Percentiles rank a stretch among this genome's conserved stretches.
These are phyloP conservation scores for Drosophila sucinea DNA, from an alignment of 1,140 invertebrate genomes.

Conservation along the genomic window DNA sequence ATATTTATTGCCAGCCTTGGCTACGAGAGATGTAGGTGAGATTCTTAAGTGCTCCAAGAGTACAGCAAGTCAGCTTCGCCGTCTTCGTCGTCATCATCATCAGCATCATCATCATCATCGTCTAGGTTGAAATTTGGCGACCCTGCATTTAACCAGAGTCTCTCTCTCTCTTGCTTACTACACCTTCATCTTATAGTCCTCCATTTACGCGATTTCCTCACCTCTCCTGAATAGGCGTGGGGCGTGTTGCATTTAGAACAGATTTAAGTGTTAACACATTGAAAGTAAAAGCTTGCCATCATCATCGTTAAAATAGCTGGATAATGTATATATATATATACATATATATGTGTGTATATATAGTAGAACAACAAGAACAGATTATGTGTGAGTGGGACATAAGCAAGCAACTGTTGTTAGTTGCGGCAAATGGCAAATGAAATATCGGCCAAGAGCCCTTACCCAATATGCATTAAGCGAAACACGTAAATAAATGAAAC, in stretches of 20 bases:
- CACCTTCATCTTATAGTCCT: background rate
- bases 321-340: background rate
- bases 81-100: background rate
- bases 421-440: too few species aligned
- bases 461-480: too few species aligned
- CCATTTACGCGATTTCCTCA: background rate
- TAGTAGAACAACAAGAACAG: too few species aligned
- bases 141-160: background rate
- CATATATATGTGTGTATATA: too few species aligned
- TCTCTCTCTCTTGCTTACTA: background rate
- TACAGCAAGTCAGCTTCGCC: background rate
- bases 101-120: background rate
- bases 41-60: constrained; percentile 16
- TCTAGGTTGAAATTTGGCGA: constrained; percentile 15
- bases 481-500: too few species aligned
- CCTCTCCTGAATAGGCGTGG: constrained; percentile 22
- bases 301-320: constrained; percentile 9
- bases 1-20: constrained; percentile 69
- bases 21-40: constrained; percentile 36
- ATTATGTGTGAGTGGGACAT: background rate
- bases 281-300: constrained; percentile 18
- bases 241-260: constrained; percentile 44
- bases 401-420: background rate
- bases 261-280: constrained; percentile 28
- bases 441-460: too few species aligned